phyloP scores from a whole-genome alignment of 2,888 invertebrate species.

The Euproctis similis region DNA sequence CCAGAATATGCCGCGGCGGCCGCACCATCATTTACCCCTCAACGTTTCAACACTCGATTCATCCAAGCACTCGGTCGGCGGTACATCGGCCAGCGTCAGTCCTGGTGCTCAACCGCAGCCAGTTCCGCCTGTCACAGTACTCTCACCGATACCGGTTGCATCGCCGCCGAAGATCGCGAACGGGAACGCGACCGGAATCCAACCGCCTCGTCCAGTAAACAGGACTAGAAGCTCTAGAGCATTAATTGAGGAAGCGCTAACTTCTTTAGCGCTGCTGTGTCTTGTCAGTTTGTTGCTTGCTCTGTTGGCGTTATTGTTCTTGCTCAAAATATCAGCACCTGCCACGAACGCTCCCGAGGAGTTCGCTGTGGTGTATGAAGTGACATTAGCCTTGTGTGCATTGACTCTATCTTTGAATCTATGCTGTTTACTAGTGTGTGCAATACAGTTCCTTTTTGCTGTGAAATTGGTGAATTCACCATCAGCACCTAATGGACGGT shows the following conservation, averaged over 20 bases:
- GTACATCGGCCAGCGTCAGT: conserved; percentile 74
- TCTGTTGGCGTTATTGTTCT: conserved; percentile 87
- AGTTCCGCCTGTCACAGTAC: conserved; percentile 37
- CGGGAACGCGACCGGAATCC: conserved; percentile 75
- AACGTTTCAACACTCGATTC: conserved; percentile 81
- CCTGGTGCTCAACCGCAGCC: conserved; percentile 63
- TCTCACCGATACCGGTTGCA: conserved; percentile 44
- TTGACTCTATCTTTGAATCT: conserved; percentile 91
- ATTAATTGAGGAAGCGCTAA: conserved; percentile 82
- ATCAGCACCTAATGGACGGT: conserved; percentile 84
- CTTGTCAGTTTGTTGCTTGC: conserved; percentile 90
- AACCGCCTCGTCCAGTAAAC: conserved; percentile 39
- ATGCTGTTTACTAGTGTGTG: conserved; percentile 93
- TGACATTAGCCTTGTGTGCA: conserved; percentile 91
- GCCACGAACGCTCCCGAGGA: conserved; percentile 81
- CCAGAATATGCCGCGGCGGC: conserved; percentile 75
- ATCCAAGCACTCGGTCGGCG: conserved; percentile 79
- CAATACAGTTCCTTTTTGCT: conserved; percentile 95
- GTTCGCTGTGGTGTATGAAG: conserved; percentile 92
- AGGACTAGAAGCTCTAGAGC: conserved; percentile 54
- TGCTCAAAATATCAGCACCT: conserved; percentile 87
- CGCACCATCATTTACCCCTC: conserved; percentile 78
- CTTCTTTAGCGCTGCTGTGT: conserved; percentile 89
- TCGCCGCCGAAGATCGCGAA: conserved; percentile 68
- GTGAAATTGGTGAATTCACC: conserved; percentile 92